Base-by-base conservation (phyloP, 2,113 vertebrate genomes). In the Tetraodon nigroviridis region DNA sequence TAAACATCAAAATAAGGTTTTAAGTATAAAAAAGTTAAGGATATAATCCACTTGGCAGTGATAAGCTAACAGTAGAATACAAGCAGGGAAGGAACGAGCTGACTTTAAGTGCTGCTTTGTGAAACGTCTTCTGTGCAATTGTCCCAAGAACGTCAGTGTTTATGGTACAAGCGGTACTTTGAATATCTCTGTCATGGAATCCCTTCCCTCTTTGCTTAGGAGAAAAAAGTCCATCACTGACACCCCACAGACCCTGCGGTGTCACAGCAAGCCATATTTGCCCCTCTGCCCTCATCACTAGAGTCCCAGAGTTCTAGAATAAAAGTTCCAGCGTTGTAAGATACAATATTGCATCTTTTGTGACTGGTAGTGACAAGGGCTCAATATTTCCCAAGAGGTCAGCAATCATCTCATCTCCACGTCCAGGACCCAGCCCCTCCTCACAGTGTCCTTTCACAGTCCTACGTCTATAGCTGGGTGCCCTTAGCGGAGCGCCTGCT, bases 401-500 rank as follows among this genome's bases (percentile, higher is more conserved):
- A 11, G 40, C 55, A 56, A 55, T 27, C 69, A 54, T 52, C 11
- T 0, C 65, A 32, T 65, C 57, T 51, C 37, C 71, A 50, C 58
- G 58, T 58, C 71, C 58, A 59, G 47, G 24, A 29, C 55, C 72
- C 63, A 70, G 62, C 55, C 13, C 55, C 41, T 5, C 44, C 64
- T 46, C 62, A 64, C 60, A 89, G 87, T 88, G 89, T 90, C 88
- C 89, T 90, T 82, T 90, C 90, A 89, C 89, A 84, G 87, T 89
- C 75, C 81, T 86, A 73, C 60, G 16, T 79, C 73, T 87, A 88
- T 72, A 89, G 58, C 80, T 86, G 78, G 48, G 78, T 84, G 84
- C 69, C 76, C 67, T 65, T 74, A 49, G 69, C 66, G 1, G 65
- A 67, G 64, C 57, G 76, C 32, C 69, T 64, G 45, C 65, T 76